Evolutionary conservation across 2,113 vertebrate species (phyloP).

Genomic region (Podilymbus podiceps): DNA sequence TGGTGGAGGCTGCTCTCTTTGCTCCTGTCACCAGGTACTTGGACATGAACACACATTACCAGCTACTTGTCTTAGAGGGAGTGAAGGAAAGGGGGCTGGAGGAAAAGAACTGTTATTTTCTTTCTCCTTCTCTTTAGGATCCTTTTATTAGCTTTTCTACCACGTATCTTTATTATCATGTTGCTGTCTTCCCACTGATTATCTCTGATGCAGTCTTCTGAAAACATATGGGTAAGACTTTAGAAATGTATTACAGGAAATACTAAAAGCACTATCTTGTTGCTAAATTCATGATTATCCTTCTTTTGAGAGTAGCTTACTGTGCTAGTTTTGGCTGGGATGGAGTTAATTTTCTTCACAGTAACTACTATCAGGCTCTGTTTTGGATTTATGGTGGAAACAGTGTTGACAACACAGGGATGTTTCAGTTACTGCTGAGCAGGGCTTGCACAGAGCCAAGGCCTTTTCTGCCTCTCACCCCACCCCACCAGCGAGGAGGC

Average conservation of each 20-base stretch:
- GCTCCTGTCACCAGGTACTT: not conserved
- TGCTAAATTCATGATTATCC: slow-evolving; percentile 32
- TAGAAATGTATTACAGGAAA: slow-evolving; percentile 11
- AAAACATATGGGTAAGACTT: slow-evolving; percentile 30
- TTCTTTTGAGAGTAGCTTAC: not conserved
- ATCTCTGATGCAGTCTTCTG: not conserved
- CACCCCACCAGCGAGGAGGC: too few species aligned
- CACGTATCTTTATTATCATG: not conserved
- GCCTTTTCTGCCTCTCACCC: too few species aligned
- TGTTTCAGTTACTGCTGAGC: too few species aligned
- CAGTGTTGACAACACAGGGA: too few species aligned
- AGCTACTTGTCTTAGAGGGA: not conserved
- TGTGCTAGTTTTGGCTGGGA: too few species aligned
- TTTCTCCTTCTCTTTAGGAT: not conserved
- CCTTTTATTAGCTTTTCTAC: not conserved
- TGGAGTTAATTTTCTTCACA: too few species aligned
- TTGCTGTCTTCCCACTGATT: slow-evolving; percentile 14
- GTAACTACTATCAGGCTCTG: too few species aligned
- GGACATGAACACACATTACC: not conserved
- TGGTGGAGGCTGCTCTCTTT: not conserved
- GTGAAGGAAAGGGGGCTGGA: not conserved
- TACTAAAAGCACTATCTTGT: slow-evolving; percentile 13
- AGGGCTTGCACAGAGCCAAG: too few species aligned
- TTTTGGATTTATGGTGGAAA: too few species aligned
- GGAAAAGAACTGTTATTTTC: not conserved